phyloP scores from a whole-genome alignment of 37 sponge, comb jelly and placozoan species.

The Aplysina aerophoba region DNA sequence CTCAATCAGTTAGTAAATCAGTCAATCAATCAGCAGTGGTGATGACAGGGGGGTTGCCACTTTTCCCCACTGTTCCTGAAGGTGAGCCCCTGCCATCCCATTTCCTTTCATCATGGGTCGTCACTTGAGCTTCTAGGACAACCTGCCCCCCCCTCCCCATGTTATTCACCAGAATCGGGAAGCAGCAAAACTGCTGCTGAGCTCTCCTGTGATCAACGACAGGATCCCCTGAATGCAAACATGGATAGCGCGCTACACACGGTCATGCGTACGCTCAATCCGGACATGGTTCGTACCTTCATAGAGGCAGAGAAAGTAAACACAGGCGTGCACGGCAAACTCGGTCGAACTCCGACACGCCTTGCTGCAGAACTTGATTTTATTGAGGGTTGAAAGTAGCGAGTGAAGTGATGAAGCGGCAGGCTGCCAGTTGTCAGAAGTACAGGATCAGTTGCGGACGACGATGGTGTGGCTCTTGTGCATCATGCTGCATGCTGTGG shows the following conservation, averaged over 20 bases:
- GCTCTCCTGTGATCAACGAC: constrained; percentile 45
- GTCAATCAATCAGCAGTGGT: no score
- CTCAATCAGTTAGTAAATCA: no score
- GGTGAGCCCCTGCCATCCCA: no score
- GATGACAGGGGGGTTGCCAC: no score
- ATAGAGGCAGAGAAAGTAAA: constrained; percentile 44
- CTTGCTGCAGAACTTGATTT: constrained; percentile 71
- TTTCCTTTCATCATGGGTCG: no score
- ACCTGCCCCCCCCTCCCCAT: no score
- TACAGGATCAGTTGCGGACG: constrained; percentile 77
- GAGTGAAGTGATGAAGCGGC: neutral
- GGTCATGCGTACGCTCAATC: constrained; percentile 50
- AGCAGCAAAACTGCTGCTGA: constrained; percentile 60
- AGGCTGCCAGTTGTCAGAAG: neutral
- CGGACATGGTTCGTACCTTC: constrained; percentile 44
- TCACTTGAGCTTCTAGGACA: no score
- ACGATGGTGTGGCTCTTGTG: constrained; percentile 65
- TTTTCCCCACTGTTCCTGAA: no score
- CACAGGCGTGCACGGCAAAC: constrained; percentile 34
- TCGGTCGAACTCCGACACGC: constrained; percentile 69
- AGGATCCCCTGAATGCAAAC: constrained; percentile 48
- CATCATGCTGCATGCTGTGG: constrained; percentile 77
- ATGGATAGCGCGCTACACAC: constrained; percentile 70
- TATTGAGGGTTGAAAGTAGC: constrained; percentile 8
- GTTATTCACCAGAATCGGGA: constrained; percentile 33